These are phyloP conservation scores for Indri indri DNA, from an alignment of 2,113 vertebrate species.

Conservation along the genomic window DNA sequence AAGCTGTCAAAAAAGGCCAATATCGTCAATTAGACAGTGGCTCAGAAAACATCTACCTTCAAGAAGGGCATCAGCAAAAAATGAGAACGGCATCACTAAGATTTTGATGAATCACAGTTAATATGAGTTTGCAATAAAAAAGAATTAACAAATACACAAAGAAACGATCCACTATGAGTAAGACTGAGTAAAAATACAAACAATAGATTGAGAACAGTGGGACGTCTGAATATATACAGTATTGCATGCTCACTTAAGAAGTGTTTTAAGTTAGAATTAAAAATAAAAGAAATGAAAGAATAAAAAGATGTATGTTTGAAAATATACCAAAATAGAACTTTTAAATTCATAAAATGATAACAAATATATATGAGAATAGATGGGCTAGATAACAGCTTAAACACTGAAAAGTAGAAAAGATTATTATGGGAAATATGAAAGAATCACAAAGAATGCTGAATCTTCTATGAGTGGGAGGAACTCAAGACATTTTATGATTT, in stretches of 20 bases:
- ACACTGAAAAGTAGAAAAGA: background rate
- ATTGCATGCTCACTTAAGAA: too few species aligned
- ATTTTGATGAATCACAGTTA: background rate
- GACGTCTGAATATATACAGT: background rate
- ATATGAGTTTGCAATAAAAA: background rate
- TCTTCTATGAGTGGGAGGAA: too few species aligned
- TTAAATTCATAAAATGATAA: background rate
- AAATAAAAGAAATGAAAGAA: background rate
- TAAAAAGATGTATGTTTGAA: background rate
- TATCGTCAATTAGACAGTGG: too few species aligned
- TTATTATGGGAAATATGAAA: background rate
- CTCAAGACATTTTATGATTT: background rate
- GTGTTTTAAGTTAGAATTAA: background rate
- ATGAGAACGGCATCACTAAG: background rate
- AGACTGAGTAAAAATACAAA: background rate
- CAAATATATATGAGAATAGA: background rate
- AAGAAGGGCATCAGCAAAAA: background rate
- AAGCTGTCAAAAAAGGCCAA: too few species aligned
- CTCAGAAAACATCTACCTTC: background rate
- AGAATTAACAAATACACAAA: background rate
- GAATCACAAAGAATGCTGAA: background rate
- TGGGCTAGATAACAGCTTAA: background rate
- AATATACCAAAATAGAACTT: background rate
- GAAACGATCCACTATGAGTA: background rate
- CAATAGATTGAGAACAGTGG: too few species aligned